Evolutionary conservation across 2,888 invertebrate genomes (phyloP).

Genomic region (Uropetala carovei): DNA sequence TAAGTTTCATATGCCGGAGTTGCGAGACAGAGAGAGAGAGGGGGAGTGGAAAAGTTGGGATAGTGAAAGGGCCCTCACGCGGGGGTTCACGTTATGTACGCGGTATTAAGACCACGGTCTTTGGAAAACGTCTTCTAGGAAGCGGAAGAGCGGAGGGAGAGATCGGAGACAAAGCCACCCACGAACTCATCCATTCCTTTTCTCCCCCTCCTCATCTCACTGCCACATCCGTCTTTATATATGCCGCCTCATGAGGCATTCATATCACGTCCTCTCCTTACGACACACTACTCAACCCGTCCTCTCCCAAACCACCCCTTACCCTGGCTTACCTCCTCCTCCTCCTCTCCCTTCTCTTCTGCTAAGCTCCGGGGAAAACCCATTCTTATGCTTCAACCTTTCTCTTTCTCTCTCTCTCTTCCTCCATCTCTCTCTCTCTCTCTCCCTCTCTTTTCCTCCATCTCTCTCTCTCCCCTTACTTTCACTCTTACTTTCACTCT

Average conservation of each 20-base stretch:
- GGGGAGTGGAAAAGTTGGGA: background rate
- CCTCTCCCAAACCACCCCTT: background rate
- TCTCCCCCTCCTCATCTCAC: background rate
- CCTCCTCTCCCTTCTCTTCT: background rate
- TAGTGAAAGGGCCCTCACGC: background rate
- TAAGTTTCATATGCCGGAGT: no score
- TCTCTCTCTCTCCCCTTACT: background rate
- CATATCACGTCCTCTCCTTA: constrained; percentile 38
- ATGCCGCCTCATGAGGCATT: constrained; percentile 48
- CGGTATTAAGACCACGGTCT: background rate
- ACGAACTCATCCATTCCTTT: background rate
- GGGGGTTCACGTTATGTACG: background rate
- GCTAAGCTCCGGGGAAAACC: no score
- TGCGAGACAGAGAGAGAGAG: background rate
- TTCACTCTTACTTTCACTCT: background rate
- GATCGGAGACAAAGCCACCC: background rate
- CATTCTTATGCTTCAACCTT: background rate
- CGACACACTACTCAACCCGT: constrained; percentile 35
- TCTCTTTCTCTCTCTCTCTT: background rate
- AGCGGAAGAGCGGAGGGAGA: background rate
- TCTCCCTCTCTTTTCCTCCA: background rate
- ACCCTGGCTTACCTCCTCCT: background rate
- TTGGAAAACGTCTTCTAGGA: background rate
- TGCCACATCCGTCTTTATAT: constrained; percentile 31
- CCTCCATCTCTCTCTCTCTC: background rate